Evolutionary conservation across 2,888 invertebrate genomes (phyloP), one percentile per base, ranked within the genome.

Genomic region (Ptychoptera contaminata): DNA sequence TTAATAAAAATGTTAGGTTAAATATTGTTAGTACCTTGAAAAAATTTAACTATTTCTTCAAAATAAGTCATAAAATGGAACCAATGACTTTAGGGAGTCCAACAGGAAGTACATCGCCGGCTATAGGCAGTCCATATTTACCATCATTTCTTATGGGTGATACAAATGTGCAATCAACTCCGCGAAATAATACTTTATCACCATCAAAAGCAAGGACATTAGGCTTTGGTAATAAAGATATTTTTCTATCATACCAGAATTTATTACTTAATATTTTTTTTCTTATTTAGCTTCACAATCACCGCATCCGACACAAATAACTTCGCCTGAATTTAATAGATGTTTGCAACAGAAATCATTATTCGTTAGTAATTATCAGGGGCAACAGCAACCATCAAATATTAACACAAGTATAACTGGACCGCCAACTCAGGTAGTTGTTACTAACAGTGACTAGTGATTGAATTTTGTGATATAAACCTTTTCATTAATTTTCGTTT

Each of bases 61-160:
- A n/a, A 23, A 32, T 32, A 32, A 32, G 2, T 11, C n/a, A n/a
- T 9, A 61, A 64, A 62, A 86, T 86, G 84, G 86, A 86, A 62
- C 86, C 86, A 42, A 87, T 87, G 86, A 73, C 77, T 44, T 65
- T 87, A 52, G 86, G 86, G 49, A 85, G 84, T 60, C 80, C 84
- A 2, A 74, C 77, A 42, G 77, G 79, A 54, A 80, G 79, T 51
- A 80, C 82, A 23, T 73, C 77, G 14, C 74, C 78, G 16, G 75
- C 73, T 50, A 69, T 72, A 34, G 74, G 73, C 55, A 77, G 77
- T 32, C 76, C 77, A 40, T 86, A 79, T 65, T 68, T 87, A 54
- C 86, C 87, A 40, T 76, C 79, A 48, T 87, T 81, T 62, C 68
- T 86, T 16, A 72, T 86, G 60, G 86, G 86, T 23, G 85, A 84